Base-by-base conservation (phyloP, 2,888 invertebrate genomes). In the Miltochrista miniata region DNA sequence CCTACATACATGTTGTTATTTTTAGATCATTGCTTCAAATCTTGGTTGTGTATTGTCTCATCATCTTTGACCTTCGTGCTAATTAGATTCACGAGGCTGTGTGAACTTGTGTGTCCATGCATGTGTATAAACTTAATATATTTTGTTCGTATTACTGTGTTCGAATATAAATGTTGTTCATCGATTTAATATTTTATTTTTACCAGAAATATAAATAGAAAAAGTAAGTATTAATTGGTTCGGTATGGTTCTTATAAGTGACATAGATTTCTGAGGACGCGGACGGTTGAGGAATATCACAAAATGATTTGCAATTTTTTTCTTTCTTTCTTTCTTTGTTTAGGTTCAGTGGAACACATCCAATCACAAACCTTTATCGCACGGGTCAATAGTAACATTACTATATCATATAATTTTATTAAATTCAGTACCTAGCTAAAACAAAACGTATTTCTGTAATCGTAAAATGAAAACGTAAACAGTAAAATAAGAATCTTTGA, bases 161-260 rank as follows among this genome's bases (percentile, higher is more conserved):
- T 24, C n/a, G 18, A 52, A 18, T 61, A 65, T 62, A 68, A 58
- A 54, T 40, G 55, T 46, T 68, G 43, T 48, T 49, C 34, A 37
- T 54, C 40, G 51, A 52, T 54, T 41, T 40, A 57, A 63, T 55
- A 58, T 66, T 66, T 68, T 51, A 59, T 69, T 68, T 58, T 33
- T 24, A 41, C 7, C 10, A 24, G 10, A 43, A 7, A 18, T 24
- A 12, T 24, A 13, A 12, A 8, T 8, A 7, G 24, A 35, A 15
- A 18, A 38, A 38, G 14, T 4, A 3, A 36, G 5, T 9, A 14
- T 14, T 34, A 2, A 34, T 13, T 36, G 10, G 2, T 10, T 36
- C 9, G 3, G 8, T 18, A n/a, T 15, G 3, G n/a, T 42, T 11
- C 40, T 40, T 8, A 40, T 12, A 24, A 24, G 18, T 24, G 18